Base-by-base conservation (phyloP, 2,888 invertebrate genomes). In the Amiota mariae region DNA sequence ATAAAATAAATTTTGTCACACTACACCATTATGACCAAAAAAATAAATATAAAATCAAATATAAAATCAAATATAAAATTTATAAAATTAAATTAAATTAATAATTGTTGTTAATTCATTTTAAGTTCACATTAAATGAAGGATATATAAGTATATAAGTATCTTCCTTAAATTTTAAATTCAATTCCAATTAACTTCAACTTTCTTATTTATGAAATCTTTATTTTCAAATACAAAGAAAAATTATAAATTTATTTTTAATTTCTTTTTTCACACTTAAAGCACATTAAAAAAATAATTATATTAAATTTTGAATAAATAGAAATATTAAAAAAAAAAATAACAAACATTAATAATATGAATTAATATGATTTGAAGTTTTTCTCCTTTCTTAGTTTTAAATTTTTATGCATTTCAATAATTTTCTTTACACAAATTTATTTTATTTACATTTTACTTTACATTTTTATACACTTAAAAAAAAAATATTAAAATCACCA, bases 211-310 rank as follows among this genome's bases (percentile, higher is more conserved):
- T 8, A 36, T 36, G 8, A 36, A 36, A 36, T 36, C 3, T 54
- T 54, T 54, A 15, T 54, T 11, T 10, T 54, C 6, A n/a, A n/a
- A n/a, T 54, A n/a, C 13, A 54, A 54, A 54, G 12, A 54, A 54
- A 54, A 54, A 8, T 11, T 11, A 54, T 10, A 10, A 2, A 24
- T 24, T 24, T 24, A 24, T 24, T 3, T 56, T 10, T 75, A n/a
- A 54, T 20, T 15, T 57, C 36, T 12, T 73, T 72, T 76, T 75
- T 13, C 46, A 46, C 63, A 63, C 63, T 47, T 63, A 56, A 63
- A 63, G 47, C 36, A 46, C 63, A 47, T 15, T 1, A 8, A 63
- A n/a, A 63, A 63, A 63, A 63, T 47, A 63, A n/a, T 36, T 63
- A n/a, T 59, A 24, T 24, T 24, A 24, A 24, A 24, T 18, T 2